Evolutionary conservation across 2,888 invertebrate species (phyloP), one percentile per base, ranked within the genome.

Genomic region (Trissoscelio sp.): DNA sequence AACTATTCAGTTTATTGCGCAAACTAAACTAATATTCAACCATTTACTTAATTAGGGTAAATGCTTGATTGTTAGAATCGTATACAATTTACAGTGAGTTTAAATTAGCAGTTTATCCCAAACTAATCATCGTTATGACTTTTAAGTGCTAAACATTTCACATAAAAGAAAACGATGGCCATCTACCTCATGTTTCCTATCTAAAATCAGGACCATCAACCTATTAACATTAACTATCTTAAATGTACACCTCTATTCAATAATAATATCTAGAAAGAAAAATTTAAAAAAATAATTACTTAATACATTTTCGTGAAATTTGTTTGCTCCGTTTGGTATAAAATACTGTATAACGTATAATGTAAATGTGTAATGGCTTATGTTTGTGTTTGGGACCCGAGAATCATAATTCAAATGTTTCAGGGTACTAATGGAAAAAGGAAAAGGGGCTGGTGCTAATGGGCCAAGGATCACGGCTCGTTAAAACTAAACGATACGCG

Each of bases 401-500:
- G 16, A 37, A 39, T 28, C 60, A 60, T 60, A 58, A 11, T 72
- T 60, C 60, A 55, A 72, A 72, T 18, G 60, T 51, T 51, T 39
- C 14, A 14, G 14, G 48, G 48, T 12, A 60, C 51, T 72, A 72
- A 72, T 72, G 72, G 60, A 72, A 62, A 72, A 62, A 62, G 72
- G 60, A 72, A 72, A 62, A 62, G 72, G 58, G 53, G 51, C 28
- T 42, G 51, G 16, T 53, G 58, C 48, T 48, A 58, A 70, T 70
- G 70, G 70, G 37, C 28, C 37, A 70, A 79, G 67, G 57, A 75
- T 79, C 72, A 62, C 60, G 62, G 60, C 62, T 79, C 82, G 72
- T 83, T 73, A 80, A 77, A 80, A 67, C 75, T 73, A 73, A 83
- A 72, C 78, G 73, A 67, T 69, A 60, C 70, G 57, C 53, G 79